phyloP scores from a whole-genome alignment of 2,113 vertebrate genomes.

The Campylomormyrus tamandua region DNA sequence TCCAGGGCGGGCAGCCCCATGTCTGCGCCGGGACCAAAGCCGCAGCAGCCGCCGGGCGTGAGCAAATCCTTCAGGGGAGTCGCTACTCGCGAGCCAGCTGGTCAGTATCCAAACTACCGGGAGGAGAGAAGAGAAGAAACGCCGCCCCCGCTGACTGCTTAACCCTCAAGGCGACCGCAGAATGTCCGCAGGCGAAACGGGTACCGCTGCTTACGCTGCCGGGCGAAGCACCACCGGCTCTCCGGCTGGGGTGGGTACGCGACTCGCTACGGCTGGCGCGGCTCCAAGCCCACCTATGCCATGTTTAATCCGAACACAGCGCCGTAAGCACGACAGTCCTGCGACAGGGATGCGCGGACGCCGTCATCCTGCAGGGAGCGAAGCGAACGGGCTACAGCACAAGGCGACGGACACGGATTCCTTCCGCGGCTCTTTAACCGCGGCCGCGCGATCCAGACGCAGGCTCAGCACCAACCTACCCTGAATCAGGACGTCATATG shows the following conservation, averaged over 20 bases:
- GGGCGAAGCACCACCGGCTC: background rate
- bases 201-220: background rate
- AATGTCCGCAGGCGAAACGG: background rate
- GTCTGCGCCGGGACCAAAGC: conserved; percentile 30
- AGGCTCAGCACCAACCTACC: conserved; percentile 47
- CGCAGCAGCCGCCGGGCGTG: conserved; percentile 8
- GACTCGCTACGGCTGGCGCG: background rate
- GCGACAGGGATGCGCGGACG: conserved; percentile 38
- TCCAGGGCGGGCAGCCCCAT: conserved; percentile 92
- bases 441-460: conserved; percentile 8
- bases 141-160: background rate
- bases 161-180: background rate
- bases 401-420: conserved; percentile 27
- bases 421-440: conserved; percentile 28
- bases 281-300: background rate
- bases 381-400: background rate
- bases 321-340: background rate
- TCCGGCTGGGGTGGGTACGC: background rate
- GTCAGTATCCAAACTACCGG: background rate
- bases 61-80: conserved; percentile 23
- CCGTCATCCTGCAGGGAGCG: conserved; percentile 38
- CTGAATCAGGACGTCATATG: conserved; percentile 37
- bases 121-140: background rate
- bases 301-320: conserved; percentile 13
- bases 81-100: conserved; percentile 9